Percentiles rank a stretch among this genome's conserved stretches.
Conservation (phyloP, 1,140 invertebrate genomes). For the Planococcus citri region DNA sequence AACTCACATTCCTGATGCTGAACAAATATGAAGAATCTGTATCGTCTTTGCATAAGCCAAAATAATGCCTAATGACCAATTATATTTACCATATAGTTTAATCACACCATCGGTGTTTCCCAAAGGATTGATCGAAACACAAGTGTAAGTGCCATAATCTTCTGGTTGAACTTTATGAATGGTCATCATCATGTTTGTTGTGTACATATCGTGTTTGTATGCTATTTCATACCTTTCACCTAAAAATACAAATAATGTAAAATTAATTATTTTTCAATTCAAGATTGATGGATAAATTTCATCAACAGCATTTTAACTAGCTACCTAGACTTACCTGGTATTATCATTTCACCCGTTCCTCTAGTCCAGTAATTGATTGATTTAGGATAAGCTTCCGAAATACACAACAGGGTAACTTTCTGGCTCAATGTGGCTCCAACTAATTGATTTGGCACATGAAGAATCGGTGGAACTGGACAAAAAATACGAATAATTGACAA, state of each 20-base stretch:
- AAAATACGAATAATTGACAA: too few species aligned
- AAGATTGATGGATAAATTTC: too few species aligned
- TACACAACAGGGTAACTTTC: constrained; percentile 68
- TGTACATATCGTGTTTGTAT: constrained; percentile 46
- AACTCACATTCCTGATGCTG: too few species aligned
- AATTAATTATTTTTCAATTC: too few species aligned
- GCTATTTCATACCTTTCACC: background rate
- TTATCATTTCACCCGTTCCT: constrained; percentile 72
- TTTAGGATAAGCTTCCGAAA: constrained; percentile 74
- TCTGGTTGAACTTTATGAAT: constrained; percentile 60
- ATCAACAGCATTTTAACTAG: too few species aligned
- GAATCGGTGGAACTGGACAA: constrained; percentile 66
- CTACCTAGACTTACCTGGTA: constrained; percentile 57
- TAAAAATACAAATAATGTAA: background rate
- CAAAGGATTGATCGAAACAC: constrained; percentile 81
- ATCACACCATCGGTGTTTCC: constrained; percentile 86
- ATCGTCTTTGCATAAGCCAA: too few species aligned
- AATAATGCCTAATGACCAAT: background rate
- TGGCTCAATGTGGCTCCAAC: constrained; percentile 69
- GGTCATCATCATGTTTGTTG: constrained; percentile 62
- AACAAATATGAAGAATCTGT: too few species aligned
- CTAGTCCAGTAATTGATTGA: constrained; percentile 84
- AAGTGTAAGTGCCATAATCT: constrained; percentile 74
- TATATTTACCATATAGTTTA: constrained; percentile 70
- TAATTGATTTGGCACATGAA: constrained; percentile 72